phyloP scores from a whole-genome alignment of 2,113 vertebrate species.

The Myrmecophaga tridactyla region DNA sequence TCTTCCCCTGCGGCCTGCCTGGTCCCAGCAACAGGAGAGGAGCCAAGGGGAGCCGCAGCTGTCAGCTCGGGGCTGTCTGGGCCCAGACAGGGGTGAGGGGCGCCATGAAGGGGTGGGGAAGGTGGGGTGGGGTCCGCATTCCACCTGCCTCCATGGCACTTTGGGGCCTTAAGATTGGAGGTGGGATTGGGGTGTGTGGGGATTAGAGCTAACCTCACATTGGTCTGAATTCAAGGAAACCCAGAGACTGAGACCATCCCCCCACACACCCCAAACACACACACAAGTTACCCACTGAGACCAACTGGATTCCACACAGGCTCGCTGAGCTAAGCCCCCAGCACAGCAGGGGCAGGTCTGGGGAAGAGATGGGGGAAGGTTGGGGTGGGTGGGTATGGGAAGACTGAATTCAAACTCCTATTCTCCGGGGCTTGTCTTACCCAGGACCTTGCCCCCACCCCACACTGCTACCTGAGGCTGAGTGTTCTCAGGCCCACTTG shows the following conservation, averaged over 20 bases:
- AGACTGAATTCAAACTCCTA: neutral
- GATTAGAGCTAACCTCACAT: neutral
- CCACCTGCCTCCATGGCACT: constrained; percentile 35
- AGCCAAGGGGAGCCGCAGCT: constrained; percentile 54
- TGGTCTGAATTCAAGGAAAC: neutral
- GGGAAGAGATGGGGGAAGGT: neutral
- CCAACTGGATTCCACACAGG: neutral
- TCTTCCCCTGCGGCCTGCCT: neutral
- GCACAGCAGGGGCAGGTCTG: neutral
- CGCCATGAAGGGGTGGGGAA: neutral
- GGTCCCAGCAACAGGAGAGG: neutral
- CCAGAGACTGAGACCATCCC: neutral
- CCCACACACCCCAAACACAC: too few relatives aligned
- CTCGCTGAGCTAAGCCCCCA: neutral
- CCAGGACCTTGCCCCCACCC: too few relatives aligned
- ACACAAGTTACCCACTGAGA: neutral
- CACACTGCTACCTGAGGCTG: neutral
- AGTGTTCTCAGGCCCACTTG: neutral
- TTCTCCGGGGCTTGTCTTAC: neutral
- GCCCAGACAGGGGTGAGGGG: neutral
- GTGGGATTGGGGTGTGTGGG: neutral
- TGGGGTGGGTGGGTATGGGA: neutral
- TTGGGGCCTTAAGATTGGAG: constrained; percentile 31
- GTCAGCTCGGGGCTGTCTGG: constrained; percentile 22
- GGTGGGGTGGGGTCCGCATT: neutral